Base-by-base conservation (phyloP, 2,888 invertebrate genomes). In the Tillus elongatus region DNA sequence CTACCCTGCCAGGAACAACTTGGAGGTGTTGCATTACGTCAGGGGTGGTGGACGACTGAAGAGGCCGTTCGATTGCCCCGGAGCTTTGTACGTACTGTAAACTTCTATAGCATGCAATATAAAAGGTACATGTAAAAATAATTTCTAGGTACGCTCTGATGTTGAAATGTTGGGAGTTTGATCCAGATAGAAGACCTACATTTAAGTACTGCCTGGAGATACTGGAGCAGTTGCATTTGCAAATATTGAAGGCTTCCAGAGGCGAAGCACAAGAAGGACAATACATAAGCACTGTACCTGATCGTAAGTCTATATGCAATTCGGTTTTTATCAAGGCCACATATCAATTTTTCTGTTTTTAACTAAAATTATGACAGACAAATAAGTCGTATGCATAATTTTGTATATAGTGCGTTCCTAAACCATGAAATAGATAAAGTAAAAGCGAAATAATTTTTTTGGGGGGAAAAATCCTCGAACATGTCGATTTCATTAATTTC, bases 1-100 rank as follows among this genome's bases (percentile, higher is more conserved):
- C 0, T 98, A 98, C 67, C 91, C 89, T 3, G 92, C 91, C 6
- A 74, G 88, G 44, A 87, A 85, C 40, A 96, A 97, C 68, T 71
- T 87, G 9, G 92, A 96, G 63, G 96, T 97, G 14, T 68, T 95
- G 39, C 79, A 87, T 51, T 88, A 86, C 62, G 92, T 97, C 4
- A 75, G 89, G 44, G 78, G 79, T 2, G 92, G 93, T 1, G 93
- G 93, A 15, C 73, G 84, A 29, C 72, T 92, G n/a, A 79, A 82
- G 16, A 73, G 82, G 50, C 88, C 89, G 3, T 73, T 75, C 3
- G 85, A 86, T 60, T 95, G 93, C 61, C 91, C 93, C 0, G 77
- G 83, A 14, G 73, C 72, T 43, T 68, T 89, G 79, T 85, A 64
- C 75, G 78, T 71, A 39, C 6, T 32, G 11, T 4, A 29, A 29